Evolutionary conservation across 1,140 invertebrate species (phyloP).

Genomic region (Heliothis subflexa): DNA sequence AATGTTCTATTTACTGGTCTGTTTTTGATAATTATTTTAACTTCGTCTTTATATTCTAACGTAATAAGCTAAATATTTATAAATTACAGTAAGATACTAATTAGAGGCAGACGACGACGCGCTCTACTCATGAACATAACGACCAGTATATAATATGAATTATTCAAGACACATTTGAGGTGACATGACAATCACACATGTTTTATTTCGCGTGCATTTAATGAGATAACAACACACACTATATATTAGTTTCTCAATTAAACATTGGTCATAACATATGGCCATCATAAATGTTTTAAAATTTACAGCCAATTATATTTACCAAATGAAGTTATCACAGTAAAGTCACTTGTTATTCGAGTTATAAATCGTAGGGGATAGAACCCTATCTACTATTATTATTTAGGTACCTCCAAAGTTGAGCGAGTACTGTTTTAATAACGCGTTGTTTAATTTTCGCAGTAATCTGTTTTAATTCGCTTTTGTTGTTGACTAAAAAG

Average conservation of each 20-base stretch:
- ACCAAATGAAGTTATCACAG: conserved; percentile 46
- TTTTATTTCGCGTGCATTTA: conserved; percentile 15
- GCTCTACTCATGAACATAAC: too few relatives aligned
- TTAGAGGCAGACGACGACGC: too few relatives aligned
- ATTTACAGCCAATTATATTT: conserved; percentile 45
- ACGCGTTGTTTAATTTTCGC: not conserved
- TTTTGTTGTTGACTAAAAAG: not conserved
- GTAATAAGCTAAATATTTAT: too few relatives aligned
- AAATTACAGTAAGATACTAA: too few relatives aligned
- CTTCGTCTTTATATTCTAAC: too few relatives aligned
- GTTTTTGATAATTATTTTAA: too few relatives aligned
- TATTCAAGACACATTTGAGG: conserved; percentile 4
- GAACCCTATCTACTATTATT: conserved; percentile 35
- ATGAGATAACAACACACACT: conserved; percentile 30
- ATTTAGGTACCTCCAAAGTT: conserved; percentile 16
- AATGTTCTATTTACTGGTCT: too few relatives aligned
- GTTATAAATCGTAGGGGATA: conserved; percentile 36
- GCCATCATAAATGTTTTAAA: conserved; percentile 44
- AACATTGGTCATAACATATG: conserved; percentile 43
- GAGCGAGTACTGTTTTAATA: conserved; percentile 17
- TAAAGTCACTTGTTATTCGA: conserved; percentile 36
- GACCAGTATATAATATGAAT: conserved; percentile 7
- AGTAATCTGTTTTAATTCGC: too few relatives aligned
- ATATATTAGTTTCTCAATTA: conserved; percentile 42
- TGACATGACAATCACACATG: conserved; percentile 8